phyloP scores from a whole-genome alignment of 2,888 invertebrate genomes.

The Sphaeridia pumilis region DNA sequence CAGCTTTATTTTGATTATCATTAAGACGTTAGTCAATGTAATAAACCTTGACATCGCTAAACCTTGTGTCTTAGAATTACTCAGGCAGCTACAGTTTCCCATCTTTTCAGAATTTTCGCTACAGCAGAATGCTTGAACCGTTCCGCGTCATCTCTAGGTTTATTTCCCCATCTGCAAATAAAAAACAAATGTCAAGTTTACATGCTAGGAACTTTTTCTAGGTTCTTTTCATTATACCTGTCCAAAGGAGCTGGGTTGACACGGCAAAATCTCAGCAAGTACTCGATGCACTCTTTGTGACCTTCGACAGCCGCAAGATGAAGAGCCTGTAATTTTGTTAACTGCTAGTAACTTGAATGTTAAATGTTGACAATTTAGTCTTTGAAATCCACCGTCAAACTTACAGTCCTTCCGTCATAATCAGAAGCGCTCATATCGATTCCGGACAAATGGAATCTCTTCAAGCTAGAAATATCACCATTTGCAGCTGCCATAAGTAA shows the following conservation, averaged over 20 bases:
- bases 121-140: neutral
- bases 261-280: neutral
- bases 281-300: neutral
- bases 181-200: too few species aligned
- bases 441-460: slow-evolving; percentile 1
- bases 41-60: too few species aligned
- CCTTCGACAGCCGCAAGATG: slow-evolving; percentile 5
- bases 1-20: too few species aligned
- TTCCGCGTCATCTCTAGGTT: neutral
- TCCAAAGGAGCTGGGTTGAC: neutral
- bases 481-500: slow-evolving; percentile 1
- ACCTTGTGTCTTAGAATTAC: too few species aligned
- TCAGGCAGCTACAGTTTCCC: too few species aligned
- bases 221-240: too few species aligned
- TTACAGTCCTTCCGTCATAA: slow-evolving; percentile 6
- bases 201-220: too few species aligned
- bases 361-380: neutral
- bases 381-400: neutral
- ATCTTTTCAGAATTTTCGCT: neutral
- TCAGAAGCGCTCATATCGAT: slow-evolving; percentile 1
- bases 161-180: slow-evolving; percentile 1
- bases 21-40: too few species aligned
- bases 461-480: neutral
- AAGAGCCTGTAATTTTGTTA: neutral
- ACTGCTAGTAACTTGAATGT: neutral